Evolutionary conservation across 1,140 invertebrate species (phyloP).

Genomic region (Eueides isabella): DNA sequence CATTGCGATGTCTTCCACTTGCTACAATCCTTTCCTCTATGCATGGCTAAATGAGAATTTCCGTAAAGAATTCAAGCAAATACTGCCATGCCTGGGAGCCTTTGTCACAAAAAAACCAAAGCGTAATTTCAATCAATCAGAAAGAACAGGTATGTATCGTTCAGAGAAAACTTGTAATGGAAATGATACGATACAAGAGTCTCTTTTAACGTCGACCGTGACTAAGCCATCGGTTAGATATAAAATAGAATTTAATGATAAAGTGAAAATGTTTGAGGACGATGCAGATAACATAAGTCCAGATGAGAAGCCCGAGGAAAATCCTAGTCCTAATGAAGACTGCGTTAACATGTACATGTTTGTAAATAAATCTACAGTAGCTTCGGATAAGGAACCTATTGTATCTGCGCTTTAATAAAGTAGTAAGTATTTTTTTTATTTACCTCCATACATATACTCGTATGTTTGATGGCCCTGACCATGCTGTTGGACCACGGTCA

Average conservation of each 20-base stretch:
- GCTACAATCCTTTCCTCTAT: conserved; percentile 96
- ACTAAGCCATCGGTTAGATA: conserved; percentile 73
- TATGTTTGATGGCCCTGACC: too few species aligned
- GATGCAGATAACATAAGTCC: conserved; percentile 72
- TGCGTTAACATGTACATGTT: conserved; percentile 77
- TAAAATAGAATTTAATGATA: conserved; percentile 72
- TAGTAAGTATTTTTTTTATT: conserved; percentile 58
- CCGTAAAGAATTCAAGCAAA: conserved; percentile 95
- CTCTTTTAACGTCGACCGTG: conserved; percentile 81
- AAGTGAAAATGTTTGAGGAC: conserved; percentile 61
- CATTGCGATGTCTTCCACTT: conserved; percentile 97
- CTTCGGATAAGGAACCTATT: conserved; percentile 74
- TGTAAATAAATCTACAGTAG: conserved; percentile 68
- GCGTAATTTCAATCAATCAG: conserved; percentile 68
- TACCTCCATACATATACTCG: too few species aligned
- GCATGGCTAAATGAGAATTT: conserved; percentile 99
- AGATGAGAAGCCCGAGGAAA: conserved; percentile 69
- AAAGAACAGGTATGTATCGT: conserved; percentile 70
- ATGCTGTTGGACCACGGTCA: too few species aligned
- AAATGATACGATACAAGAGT: conserved; percentile 88
- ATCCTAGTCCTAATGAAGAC: conserved; percentile 72
- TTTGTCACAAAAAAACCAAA: conserved; percentile 69
- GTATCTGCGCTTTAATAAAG: conserved; percentile 68
- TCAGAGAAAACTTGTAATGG: conserved; percentile 88
- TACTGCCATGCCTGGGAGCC: conserved; percentile 87